Base-by-base conservation (phyloP, 2,888 invertebrate genomes). In the Thymelicus acteon region DNA sequence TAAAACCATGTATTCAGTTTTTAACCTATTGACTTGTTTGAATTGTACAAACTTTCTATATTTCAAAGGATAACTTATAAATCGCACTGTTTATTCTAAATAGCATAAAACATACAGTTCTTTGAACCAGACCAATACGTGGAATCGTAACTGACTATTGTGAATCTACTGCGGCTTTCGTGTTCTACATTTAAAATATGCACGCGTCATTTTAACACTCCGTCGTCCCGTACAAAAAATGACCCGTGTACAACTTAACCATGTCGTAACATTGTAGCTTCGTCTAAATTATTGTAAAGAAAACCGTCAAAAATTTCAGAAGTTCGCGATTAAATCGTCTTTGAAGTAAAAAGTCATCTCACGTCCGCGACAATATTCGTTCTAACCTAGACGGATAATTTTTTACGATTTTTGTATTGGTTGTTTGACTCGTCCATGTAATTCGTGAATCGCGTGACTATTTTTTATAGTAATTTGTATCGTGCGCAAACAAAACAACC, bases 361-460 rank as follows among this genome's bases (percentile, higher is more conserved):
- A 79, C 79, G 79, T 79, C 75, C 74, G 77, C 77, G 73, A 74
- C 67, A 72, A 74, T 74, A 79, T 79, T 79, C 79, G 76, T 75
- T 78, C 75, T 77, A 77, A 77, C 76, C 74, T 85, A 85, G 83
- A 84, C 83, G 84, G 85, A 86, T 86, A 87, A 85, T 80, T 91
- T 91, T 89, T 88, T 90, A 87, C 84, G 82, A 87, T 85, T 87
- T 87, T 85, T 80, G 80, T 84, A 83, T 83, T 83, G 81, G 82
- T 84, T 84, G 83, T 83, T 86, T 84, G 84, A 82, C 81, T 85
- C 82, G 83, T 82, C 88, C 86, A 89, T 90, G 85, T 88, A 89
- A 90, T 90, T 92, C 88, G 90, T 88, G 87, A 85, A 79, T 83
- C 85, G 92, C 92, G 92, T 92, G 92, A 91, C 88, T 79, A 81